These are phyloP conservation scores for Chiropotes sagulatus DNA, from an alignment of 2,797 vertebrate species.

Conservation along the genomic window DNA sequence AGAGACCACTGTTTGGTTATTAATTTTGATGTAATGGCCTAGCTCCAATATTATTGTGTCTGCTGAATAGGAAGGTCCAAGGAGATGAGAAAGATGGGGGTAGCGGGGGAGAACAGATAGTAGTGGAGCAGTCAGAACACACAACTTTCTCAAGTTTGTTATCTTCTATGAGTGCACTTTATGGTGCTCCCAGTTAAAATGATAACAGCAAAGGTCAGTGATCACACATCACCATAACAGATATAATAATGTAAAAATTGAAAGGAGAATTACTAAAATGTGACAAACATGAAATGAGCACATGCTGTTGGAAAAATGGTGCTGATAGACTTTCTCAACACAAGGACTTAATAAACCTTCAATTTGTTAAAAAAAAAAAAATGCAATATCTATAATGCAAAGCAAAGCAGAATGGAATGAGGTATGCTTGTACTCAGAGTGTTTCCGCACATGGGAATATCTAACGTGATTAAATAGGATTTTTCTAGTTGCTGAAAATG, in stretches of 20 bases:
- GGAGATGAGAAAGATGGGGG: not conserved
- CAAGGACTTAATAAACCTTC: not conserved
- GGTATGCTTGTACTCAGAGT: not conserved
- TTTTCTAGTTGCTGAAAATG: conserved; percentile 49
- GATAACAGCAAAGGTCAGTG: not conserved
- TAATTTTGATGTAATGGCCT: not conserved
- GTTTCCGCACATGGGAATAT: not conserved
- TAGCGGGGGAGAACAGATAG: not conserved
- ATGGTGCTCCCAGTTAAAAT: not conserved
- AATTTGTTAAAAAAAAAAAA: not conserved
- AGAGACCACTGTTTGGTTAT: not conserved
- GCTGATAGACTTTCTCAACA: not conserved
- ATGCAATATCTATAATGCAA: not conserved
- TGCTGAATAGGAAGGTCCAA: not conserved
- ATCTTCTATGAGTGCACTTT: not conserved
- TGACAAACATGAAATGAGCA: not conserved
- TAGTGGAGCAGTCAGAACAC: not conserved
- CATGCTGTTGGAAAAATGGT: not conserved
- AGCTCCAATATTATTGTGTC: not conserved
- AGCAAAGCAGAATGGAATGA: not conserved
- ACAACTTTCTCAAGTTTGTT: not conserved
- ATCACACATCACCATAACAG: not conserved
- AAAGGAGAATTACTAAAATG: not conserved
- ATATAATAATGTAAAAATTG: not conserved
- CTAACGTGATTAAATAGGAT: not conserved